Conservation (phyloP, 2,113 vertebrate species). For the Acanthochromis polyacanthus region DNA sequence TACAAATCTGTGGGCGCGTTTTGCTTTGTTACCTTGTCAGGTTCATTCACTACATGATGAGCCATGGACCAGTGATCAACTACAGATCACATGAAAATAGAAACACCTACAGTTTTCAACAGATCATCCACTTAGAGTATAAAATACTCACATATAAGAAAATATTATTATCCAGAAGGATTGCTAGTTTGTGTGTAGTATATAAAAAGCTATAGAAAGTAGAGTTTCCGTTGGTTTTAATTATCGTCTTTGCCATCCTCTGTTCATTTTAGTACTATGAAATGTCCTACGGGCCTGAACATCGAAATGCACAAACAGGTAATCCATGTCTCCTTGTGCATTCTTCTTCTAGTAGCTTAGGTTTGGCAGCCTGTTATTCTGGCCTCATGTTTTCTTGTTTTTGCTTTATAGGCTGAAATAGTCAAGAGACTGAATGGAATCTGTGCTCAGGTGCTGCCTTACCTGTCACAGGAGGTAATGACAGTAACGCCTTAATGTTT, state of each 20-base stretch:
- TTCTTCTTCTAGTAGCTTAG: neutral
- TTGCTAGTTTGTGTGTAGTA: neutral
- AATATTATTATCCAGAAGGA: neutral
- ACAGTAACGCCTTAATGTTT: neutral
- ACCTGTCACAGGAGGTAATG: slow-evolving; percentile 96
- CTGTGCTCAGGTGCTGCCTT: slow-evolving; percentile 97
- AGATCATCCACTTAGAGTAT: neutral
- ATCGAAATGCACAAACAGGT: slow-evolving; percentile 99
- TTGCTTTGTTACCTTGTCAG: neutral
- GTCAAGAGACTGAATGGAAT: slow-evolving; percentile 98
- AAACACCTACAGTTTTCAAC: neutral
- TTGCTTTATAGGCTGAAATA: slow-evolving; percentile 90
- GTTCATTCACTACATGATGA: neutral
- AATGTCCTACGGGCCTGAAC: slow-evolving; percentile 97
- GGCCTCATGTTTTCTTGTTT: neutral
- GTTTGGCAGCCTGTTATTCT: neutral
- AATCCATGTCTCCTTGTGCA: neutral
- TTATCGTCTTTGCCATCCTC: neutral
- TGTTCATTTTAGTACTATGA: slow-evolving; percentile 90
- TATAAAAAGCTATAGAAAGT: no score
- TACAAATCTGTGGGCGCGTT: no score
- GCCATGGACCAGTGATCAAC: neutral
- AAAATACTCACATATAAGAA: neutral
- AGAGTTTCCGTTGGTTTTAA: neutral
- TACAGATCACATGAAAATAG: neutral